These are phyloP conservation scores for Heliothis virescens DNA, from an alignment of 1,140 invertebrate species.

Conservation along the genomic window DNA sequence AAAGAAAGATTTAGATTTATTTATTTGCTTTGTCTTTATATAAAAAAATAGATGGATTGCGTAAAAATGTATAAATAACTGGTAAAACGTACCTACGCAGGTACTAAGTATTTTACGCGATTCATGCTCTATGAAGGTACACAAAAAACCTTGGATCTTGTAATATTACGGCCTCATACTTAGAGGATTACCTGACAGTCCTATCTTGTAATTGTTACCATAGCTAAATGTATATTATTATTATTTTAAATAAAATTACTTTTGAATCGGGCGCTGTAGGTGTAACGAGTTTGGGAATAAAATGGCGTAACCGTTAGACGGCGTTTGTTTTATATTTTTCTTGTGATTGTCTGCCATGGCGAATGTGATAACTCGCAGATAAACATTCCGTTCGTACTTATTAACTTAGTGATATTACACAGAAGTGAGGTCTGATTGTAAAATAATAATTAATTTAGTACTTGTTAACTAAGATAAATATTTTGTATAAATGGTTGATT, in stretches of 20 bases:
- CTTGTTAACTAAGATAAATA: conserved; percentile 84
- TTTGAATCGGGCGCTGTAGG: conserved; percentile 48
- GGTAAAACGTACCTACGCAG: conserved; percentile 20
- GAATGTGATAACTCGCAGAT: conserved; percentile 77
- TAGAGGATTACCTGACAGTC: conserved; percentile 57
- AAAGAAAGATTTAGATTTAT: conserved; percentile 73
- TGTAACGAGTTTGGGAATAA: conserved; percentile 44
- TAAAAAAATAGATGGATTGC: conserved; percentile 55
- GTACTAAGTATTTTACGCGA: conserved; percentile 43
- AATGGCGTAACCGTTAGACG: conserved; percentile 30
- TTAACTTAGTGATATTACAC: conserved; percentile 74
- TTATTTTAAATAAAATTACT: conserved; percentile 56
- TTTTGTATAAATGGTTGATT: conserved; percentile 86
- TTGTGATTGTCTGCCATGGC: conserved; percentile 68
- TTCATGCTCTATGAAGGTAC: conserved; percentile 34
- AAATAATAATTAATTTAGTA: conserved; percentile 81
- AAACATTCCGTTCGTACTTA: conserved; percentile 76
- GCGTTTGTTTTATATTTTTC: conserved; percentile 45
- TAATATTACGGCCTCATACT: conserved; percentile 22
- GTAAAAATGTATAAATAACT: conserved; percentile 49
- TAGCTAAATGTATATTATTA: conserved; percentile 73
- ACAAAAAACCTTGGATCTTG: conserved; percentile 9
- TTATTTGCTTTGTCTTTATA: conserved; percentile 72
- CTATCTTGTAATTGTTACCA: conserved; percentile 80
- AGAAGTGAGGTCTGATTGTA: conserved; percentile 83